Base-by-base conservation (phyloP, 2,888 invertebrate genomes). In the Epinotia nisella region DNA sequence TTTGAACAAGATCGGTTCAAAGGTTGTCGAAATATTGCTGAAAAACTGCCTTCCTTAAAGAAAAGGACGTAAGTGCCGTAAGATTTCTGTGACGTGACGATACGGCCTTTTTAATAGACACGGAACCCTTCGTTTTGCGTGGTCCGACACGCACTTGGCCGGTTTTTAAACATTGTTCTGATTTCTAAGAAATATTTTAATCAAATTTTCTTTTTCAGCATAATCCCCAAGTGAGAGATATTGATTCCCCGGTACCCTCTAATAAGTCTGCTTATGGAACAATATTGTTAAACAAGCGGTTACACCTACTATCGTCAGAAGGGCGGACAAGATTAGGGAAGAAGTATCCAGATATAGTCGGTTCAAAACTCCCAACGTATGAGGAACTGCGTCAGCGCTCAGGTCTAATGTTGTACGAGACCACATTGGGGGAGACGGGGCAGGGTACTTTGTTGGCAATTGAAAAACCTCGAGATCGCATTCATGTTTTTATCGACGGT, bases 241-340 rank as follows among this genome's bases (percentile, higher is more conserved):
- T 94, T 29, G 88, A 94, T 0, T 85, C 94, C 0, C 96, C 97
- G 0, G 80, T 81, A 7, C 92, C 94, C 53, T 90, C 95, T 64
- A 92, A 94, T 0, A 97, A 97, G 86, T 95, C 94, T 73, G 90
- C 94, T 13, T 96, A 97, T 79, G 96, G 97, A 9, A 81, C 86
- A 19, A 90, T 97, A 0, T 77, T 83, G 2, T 78, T 97, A 77
- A 81, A 81, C 15, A 92, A 94, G 53, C 90, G 94, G 66, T 81
- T 94, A 0, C 83, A 84, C 1, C 82, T 96, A 1, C 78, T 95
- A 0, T 94, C 94, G 3, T 29, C 78, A 0, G 79, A 83, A 35
- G 93, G 94, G 7, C 85, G 91, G 2, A 68, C 75, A 1, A 64
- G 75, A 1, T 78, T 92, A 15, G 91, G 90, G 15, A 89, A 91